A percentile compares a stretch with the other conserved stretches of the same genome.
Conservation (phyloP, 1,140 invertebrate species). For the Drosophila suzukii region DNA sequence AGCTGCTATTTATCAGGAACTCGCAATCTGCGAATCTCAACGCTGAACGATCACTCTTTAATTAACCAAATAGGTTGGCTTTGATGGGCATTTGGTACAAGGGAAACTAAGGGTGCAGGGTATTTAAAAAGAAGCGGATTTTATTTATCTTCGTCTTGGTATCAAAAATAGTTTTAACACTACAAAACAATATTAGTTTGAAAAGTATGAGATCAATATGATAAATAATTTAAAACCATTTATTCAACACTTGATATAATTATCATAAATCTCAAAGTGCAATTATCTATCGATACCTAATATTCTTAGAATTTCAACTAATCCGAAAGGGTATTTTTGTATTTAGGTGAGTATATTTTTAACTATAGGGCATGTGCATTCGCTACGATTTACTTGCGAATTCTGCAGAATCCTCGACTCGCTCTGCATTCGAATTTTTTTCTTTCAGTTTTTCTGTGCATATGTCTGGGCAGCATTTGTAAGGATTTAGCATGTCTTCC, state of each 20-base stretch:
- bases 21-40: constrained; percentile 53
- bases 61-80: not conserved
- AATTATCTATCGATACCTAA: too few relatives aligned
- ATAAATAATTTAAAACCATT: too few relatives aligned
- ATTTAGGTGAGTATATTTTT: not conserved
- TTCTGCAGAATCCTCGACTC: constrained; percentile 32
- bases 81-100: not conserved
- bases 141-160: too few relatives aligned
- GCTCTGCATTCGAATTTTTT: constrained; percentile 44
- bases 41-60: constrained; percentile 16
- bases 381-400: constrained; percentile 38
- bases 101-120: too few relatives aligned
- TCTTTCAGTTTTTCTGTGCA: constrained; percentile 43
- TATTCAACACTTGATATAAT: too few relatives aligned
- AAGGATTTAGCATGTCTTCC: constrained; percentile 66
- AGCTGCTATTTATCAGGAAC: constrained; percentile 61
- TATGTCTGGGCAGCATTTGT: constrained; percentile 77
- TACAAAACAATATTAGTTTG: too few relatives aligned
- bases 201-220: too few relatives aligned
- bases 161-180: too few relatives aligned
- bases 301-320: too few relatives aligned
- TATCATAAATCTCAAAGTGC: too few relatives aligned
- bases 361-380: constrained; percentile 14
- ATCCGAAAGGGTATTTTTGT: not conserved
- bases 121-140: too few relatives aligned